phyloP scores from a whole-genome alignment of 2,888 invertebrate species.

The Sthenelais limicola region DNA sequence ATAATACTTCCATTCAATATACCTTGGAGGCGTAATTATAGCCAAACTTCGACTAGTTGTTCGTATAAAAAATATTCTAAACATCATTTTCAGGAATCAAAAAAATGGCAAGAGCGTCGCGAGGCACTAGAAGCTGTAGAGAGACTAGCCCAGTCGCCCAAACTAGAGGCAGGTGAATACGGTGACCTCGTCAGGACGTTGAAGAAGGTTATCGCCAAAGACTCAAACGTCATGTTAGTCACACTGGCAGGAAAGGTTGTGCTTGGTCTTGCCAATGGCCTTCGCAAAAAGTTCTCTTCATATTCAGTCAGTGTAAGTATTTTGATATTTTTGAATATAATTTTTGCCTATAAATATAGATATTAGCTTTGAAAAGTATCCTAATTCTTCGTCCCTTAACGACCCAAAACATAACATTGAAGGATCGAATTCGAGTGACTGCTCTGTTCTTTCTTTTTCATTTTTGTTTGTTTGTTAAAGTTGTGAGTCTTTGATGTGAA shows the following conservation, averaged over 20 bases:
- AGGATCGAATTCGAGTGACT: no score
- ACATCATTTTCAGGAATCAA: slow-evolving; percentile 77
- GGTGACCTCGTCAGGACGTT: slow-evolving; percentile 89
- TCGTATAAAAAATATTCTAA: background rate
- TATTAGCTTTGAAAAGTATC: no score
- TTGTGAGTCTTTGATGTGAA: no score
- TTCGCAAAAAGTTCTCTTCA: slow-evolving; percentile 88
- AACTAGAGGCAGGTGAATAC: slow-evolving; percentile 92
- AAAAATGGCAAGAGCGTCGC: slow-evolving; percentile 97
- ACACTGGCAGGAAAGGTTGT: slow-evolving; percentile 88
- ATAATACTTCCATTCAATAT: no score
- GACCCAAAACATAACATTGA: no score
- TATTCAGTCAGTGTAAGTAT: slow-evolving; percentile 77
- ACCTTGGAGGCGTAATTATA: no score
- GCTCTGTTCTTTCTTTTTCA: no score
- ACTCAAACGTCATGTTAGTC: slow-evolving; percentile 94
- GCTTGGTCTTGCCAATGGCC: slow-evolving; percentile 85
- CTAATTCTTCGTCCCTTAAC: no score
- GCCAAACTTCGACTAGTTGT: no score
- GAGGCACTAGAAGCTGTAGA: slow-evolving; percentile 90
- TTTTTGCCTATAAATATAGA: no score
- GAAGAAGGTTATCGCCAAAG: slow-evolving; percentile 87
- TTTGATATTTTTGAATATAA: no score
- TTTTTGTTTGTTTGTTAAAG: no score
- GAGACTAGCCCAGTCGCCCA: slow-evolving; percentile 81